These are phyloP conservation scores for Dorcus parallelipipedus DNA, from an alignment of 2,888 invertebrate genomes.

Conservation along the genomic window DNA sequence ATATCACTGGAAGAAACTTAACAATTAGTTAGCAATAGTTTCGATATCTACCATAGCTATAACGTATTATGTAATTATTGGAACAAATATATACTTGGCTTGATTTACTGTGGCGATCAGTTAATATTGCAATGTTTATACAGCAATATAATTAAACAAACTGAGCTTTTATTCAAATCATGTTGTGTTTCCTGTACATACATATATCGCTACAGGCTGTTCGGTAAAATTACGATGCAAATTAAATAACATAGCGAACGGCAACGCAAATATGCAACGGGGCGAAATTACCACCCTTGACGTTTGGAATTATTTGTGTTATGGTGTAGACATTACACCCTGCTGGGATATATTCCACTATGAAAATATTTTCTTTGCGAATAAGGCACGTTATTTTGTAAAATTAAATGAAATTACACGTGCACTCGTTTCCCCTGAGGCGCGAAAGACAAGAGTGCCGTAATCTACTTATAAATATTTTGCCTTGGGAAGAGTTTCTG, in stretches of 20 bases:
- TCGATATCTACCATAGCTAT: too few relatives aligned
- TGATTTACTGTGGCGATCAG: too few relatives aligned
- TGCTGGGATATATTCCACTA: constrained; percentile 3
- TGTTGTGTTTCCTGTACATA: constrained; percentile 4
- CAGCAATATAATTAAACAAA: not conserved
- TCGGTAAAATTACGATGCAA: constrained; percentile 15
- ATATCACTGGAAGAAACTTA: too few relatives aligned
- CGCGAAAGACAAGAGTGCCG: not conserved
- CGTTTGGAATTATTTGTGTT: constrained; percentile 13
- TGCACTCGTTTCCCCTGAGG: not conserved
- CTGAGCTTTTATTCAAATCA: constrained; percentile 15
- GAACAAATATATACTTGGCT: too few relatives aligned
- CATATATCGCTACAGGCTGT: constrained; percentile 7
- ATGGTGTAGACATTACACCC: constrained; percentile 4
- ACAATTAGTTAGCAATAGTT: too few relatives aligned
- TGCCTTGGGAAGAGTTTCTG: not conserved
- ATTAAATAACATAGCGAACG: not conserved
- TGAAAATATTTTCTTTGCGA: constrained; percentile 15
- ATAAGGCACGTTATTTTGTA: constrained; percentile 13
- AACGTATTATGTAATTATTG: too few relatives aligned
- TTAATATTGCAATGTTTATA: too few relatives aligned
- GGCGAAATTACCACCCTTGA: not conserved
- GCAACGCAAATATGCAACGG: not conserved
- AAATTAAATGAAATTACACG: constrained; percentile 16
- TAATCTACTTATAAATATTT: not conserved